Evolutionary conservation across 2,113 vertebrate species (phyloP), one percentile per base, ranked within the genome.

Genomic region (Oceanodroma tethys): DNA sequence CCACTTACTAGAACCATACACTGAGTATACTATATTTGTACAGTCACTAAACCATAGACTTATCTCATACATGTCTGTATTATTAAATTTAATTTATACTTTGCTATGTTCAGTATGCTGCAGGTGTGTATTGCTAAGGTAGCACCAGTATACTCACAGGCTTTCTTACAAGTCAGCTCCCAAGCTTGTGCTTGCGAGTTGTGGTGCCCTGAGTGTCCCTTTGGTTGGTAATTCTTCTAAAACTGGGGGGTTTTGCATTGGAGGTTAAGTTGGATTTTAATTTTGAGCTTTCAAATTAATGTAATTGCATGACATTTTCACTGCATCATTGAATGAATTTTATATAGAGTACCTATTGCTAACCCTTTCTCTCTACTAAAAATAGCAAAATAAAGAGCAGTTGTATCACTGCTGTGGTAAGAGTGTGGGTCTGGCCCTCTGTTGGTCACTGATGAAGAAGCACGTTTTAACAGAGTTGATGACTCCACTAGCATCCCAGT

Each of bases 11-110:
- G 25, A 29, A 40, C 38, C 4, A 0, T 76, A 32, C 13, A 16
- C 14, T 26, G 27, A 13, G 29, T 53, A 0, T 32, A 2, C 58
- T 36, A 1, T 30, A 53, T n/a, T 53, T 1, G 1, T 50, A 12
- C 36, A 25, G 42, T 62, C 21, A 6, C 18, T 71, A 3, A 59
- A 40, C 43, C 16, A 5, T 11, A 17, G 14, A 10, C 29, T 32
- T 32, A 7, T 48, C 16, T 60, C 23, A 14, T 50, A 38, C 20
- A 4, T 27, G 7, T 1, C 0, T 38, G 7, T 82, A 10, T 66
- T 55, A 60, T 30, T 71, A 26, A 43, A 38, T 81, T 19, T 38
- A 18, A 42, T 81, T 48, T 50, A 15, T 72, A 70, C 53, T 68
- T 32, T 34, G 32, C 21, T 19, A 1, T 32, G 4, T 43, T 55